Evolutionary conservation across 2,797 vertebrate genomes (phyloP).

Genomic region (Coluber constrictor): DNA sequence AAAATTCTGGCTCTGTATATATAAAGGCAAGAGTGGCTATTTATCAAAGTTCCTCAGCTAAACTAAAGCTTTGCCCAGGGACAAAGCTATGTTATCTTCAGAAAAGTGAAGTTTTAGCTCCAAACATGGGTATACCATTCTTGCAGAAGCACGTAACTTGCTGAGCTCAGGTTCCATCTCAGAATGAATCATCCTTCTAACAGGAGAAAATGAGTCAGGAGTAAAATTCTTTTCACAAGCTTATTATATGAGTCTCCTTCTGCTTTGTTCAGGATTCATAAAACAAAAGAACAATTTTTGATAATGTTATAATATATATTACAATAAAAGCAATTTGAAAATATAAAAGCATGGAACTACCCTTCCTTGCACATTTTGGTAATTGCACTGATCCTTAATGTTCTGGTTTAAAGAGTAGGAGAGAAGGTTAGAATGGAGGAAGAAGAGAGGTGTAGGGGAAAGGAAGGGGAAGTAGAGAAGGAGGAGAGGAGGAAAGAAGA

Average conservation of each 20-base stretch:
- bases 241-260: background rate
- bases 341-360: background rate
- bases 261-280: background rate
- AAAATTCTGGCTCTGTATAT: background rate
- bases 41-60: slow-evolving; percentile 20
- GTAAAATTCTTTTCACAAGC: background rate
- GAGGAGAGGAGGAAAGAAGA: no score
- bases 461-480: no score
- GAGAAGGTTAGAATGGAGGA: no score
- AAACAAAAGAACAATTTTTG: background rate
- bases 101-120: background rate
- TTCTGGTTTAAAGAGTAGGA: background rate
- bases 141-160: background rate
- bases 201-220: slow-evolving; percentile 26
- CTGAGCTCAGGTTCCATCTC: background rate
- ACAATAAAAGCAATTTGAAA: no score
- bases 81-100: background rate
- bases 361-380: background rate
- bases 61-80: background rate
- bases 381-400: no score
- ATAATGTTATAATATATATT: background rate
- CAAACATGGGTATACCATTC: background rate
- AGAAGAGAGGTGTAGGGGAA: no score
- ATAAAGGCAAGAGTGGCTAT: background rate
- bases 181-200: slow-evolving; percentile 17